Conservation (phyloP, 1,140 invertebrate genomes). For the Hermetia illucens region DNA sequence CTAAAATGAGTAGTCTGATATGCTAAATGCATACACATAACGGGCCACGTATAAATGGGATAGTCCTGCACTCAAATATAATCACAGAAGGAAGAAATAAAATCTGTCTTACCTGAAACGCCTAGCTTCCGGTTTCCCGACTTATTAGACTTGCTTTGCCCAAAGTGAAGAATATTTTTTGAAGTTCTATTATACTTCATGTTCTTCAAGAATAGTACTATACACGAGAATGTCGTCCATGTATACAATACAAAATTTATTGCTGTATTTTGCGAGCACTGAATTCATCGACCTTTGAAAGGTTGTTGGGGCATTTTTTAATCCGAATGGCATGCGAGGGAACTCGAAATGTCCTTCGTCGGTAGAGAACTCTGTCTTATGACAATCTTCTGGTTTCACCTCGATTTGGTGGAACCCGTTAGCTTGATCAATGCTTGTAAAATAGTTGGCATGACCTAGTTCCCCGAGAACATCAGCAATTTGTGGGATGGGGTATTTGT, state of each 20-base stretch:
- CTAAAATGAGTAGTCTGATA: too few species aligned
- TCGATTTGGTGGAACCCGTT: constrained; percentile 38
- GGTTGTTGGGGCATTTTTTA: constrained; percentile 27
- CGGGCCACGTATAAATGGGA: too few species aligned
- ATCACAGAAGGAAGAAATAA: too few species aligned
- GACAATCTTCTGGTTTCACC: constrained; percentile 11
- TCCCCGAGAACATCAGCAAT: constrained; percentile 32
- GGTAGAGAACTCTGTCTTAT: constrained; percentile 33
- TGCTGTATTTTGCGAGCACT: constrained; percentile 17
- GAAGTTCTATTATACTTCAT: constrained; percentile 23
- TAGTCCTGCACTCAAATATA: too few species aligned
- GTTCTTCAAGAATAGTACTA: constrained; percentile 16
- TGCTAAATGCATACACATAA: too few species aligned
- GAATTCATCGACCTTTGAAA: constrained; percentile 29
- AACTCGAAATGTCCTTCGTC: constrained; percentile 24
- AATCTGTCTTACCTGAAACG: too few species aligned
- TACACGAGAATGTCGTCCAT: constrained; percentile 30
- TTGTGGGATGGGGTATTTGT: constrained; percentile 34
- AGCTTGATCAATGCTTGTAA: constrained; percentile 30
- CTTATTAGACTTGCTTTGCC: too few species aligned
- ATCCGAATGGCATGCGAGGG: constrained; percentile 26
- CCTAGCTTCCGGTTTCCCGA: too few species aligned
- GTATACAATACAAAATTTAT: constrained; percentile 29
- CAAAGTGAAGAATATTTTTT: constrained; percentile 13
- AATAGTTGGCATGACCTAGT: constrained; percentile 29